A percentile compares a stretch with the other conserved stretches of the same genome.
Conservation (phyloP, 2,888 invertebrate genomes). For the Ferrisia virgata region DNA sequence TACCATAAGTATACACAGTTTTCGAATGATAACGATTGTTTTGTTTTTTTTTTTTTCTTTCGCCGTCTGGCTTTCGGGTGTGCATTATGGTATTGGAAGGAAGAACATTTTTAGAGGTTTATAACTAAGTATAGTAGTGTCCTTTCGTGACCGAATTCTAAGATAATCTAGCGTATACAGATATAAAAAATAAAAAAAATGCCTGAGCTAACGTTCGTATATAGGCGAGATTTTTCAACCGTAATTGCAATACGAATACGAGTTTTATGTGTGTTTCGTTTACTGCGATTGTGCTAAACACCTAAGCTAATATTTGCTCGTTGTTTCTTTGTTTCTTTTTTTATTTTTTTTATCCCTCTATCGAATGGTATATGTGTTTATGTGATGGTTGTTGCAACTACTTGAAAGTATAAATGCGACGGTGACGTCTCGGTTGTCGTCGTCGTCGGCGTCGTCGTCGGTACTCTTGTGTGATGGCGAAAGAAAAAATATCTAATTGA, state of each 20-base stretch:
- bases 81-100: not conserved
- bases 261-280: too few species aligned
- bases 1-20: not conserved
- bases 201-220: not conserved
- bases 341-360: too few species aligned
- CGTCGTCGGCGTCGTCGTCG: not conserved
- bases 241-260: not conserved
- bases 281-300: not conserved
- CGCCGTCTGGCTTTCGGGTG: not conserved
- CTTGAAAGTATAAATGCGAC: too few species aligned
- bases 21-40: not conserved
- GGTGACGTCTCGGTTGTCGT: not conserved
- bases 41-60: not conserved
- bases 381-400: not conserved
- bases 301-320: not conserved
- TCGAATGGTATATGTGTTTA: too few species aligned
- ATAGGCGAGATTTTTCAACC: not conserved
- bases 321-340: not conserved
- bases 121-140: too few species aligned
- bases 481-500: not conserved
- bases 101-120: not conserved
- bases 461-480: not conserved
- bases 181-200: too few species aligned
- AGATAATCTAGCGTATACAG: not conserved
- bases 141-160: not conserved